A percentile compares a stretch with the other conserved stretches of the same genome.
These are phyloP conservation scores for Stenurella melanura DNA, from an alignment of 2,888 invertebrate genomes.

Conservation along the genomic window DNA sequence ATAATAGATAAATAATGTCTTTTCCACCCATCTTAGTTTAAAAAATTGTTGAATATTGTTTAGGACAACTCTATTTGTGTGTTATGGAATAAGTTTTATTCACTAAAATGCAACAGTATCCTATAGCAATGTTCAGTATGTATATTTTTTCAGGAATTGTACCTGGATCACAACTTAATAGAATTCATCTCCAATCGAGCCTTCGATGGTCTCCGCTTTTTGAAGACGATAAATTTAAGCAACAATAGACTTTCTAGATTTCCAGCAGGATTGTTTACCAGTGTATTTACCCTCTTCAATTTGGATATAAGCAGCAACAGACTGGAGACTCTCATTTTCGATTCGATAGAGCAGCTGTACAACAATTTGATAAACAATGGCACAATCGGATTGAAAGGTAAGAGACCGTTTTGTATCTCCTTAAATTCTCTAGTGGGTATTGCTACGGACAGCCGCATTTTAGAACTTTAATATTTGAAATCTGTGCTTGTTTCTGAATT, in stretches of 20 bases:
- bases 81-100: too few relatives aligned
- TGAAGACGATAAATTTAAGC: constrained; percentile 83
- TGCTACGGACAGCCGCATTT: neutral
- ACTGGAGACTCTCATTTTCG: constrained; percentile 85
- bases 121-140: too few relatives aligned
- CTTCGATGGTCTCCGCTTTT: constrained; percentile 83
- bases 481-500: neutral
- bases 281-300: constrained; percentile 82
- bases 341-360: constrained; percentile 79
- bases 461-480: neutral
- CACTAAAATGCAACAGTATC: too few relatives aligned
- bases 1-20: too few relatives aligned
- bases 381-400: constrained; percentile 51
- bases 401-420: neutral
- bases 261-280: constrained; percentile 82
- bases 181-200: constrained; percentile 85
- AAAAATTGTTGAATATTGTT: too few relatives aligned
- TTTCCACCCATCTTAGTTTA: too few relatives aligned
- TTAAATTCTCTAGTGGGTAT: neutral
- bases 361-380: constrained; percentile 49
- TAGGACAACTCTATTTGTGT: too few relatives aligned
- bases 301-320: constrained; percentile 87
- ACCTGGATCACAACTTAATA: constrained; percentile 72
- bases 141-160: constrained; percentile 67
- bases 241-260: constrained; percentile 85